Evolutionary conservation across 2,888 invertebrate species (phyloP), one percentile per base, ranked within the genome.

Genomic region (Brenthis hecate): DNA sequence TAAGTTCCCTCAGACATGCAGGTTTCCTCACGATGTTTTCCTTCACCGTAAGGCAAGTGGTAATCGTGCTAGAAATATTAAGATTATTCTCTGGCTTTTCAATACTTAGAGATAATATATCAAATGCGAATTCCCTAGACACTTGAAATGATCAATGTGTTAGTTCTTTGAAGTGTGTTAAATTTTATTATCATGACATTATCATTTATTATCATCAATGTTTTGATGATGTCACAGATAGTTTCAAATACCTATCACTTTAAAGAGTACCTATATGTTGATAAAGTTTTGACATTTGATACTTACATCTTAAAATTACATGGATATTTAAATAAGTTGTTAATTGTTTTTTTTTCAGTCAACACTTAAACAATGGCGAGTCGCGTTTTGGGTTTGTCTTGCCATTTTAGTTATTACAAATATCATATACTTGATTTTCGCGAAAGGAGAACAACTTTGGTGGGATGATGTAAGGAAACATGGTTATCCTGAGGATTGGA

Each of bases 331-430:
- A 43, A 43, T 43, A 43, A 2, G 11, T 43, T 51, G 13, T 51
- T 51, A n/a, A 19, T 19, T 19, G 19, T 19, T 51, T n/a, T 51
- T 51, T 79, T 83, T 78, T 58, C 84, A 95, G 95, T 94, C 95
- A 58, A 93, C 94, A 0, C 78, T 96, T 8, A 83, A 85, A 23
- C 94, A 97, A 88, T 97, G 97, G 97, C 93, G 95, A 28, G 78
- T 94, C 0, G 97, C 97, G 0, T 97, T 97, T 83, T 97, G 97
- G 96, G 95, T 97, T 50, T 95, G 96, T 55, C 93, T 96, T 8
- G 95, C 81, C 0, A 94, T 97, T 3, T 94, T 97, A 71, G 84
- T 94, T 0, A 70, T 94, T 0, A 96, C 96, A 1, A 96, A 96
- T 78, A 53, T 95, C 0, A 79, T 96, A 11, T 97, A 96, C 83